Base-by-base conservation (phyloP, 2,113 vertebrate species). In the Fregetta grallaria region DNA sequence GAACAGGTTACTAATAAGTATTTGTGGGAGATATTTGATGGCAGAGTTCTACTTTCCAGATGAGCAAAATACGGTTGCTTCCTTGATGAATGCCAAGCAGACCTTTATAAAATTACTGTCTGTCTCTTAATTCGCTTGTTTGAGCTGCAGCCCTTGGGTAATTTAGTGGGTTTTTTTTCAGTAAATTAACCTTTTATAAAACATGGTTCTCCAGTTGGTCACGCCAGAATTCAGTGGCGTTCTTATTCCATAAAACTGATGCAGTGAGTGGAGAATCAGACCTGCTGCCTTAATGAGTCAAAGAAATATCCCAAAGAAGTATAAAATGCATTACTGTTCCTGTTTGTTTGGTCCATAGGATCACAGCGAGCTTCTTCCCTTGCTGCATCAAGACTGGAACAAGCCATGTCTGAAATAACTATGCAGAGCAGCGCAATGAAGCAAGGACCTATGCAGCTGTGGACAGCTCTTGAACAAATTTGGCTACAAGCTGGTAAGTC, bases 401-500 rank as follows among this genome's bases (percentile, higher is more conserved):
- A 99, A 50, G 99, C 99, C 84, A 99, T 99, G 97, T 99, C 99
- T 0, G 99, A 99, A 94, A 97, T 99, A 86, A 99, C 99, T 1
- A 78, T 99, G 95, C 96, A 98, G 74, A 99, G 98, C 96, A 99
- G 98, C 2, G 67, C 97, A 30, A 98, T 98, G 78, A 99, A 98
- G 73, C 99, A 99, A 53, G 99, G 99, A 40, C 99, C 99, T 61
- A 88, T 98, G 96, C 99, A 99, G 93, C 98, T 99, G 78, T 99
- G 99, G 99, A 98, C 98, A 90, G 98, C 98, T 3, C 98, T 99
- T 86, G 99, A 99, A 89, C 98, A 99, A 97, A 99, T 99, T 76
- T 99, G 99, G 99, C 98, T 99, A 34, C 99, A 99, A 97, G 99
- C 99, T 94, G 99, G 99, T 99, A 98, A 96, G 98, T 97, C 17